Conservation (phyloP, 2,113 vertebrate species). For the Sciurus niger region DNA sequence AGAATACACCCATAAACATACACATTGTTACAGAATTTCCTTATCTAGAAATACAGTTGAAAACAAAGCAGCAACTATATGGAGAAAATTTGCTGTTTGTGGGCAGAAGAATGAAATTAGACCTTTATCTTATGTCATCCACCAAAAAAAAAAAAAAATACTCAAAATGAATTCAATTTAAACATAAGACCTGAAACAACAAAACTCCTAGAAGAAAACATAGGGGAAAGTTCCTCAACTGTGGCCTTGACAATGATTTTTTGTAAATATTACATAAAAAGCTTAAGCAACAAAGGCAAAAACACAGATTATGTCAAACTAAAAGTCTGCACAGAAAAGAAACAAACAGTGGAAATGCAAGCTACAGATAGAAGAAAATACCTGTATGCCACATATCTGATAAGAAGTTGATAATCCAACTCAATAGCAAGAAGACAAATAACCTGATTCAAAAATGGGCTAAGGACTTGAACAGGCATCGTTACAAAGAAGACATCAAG, state of each 20-base stretch:
- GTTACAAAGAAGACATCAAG: neutral
- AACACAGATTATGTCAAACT: neutral
- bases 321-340: neutral
- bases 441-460: neutral
- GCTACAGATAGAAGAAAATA: neutral
- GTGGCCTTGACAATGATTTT: neutral
- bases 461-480: neutral
- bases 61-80: neutral
- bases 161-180: neutral
- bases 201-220: neutral
- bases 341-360: neutral
- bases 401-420: neutral
- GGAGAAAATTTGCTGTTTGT: neutral
- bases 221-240: neutral
- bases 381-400: neutral
- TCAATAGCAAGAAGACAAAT: neutral
- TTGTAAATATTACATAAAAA: neutral
- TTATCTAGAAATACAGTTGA: neutral
- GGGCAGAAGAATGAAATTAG: neutral
- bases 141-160: too few relatives aligned
- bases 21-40: neutral
- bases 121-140: neutral
- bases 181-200: neutral
- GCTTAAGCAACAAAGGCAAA: neutral
- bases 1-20: neutral